Conservation (phyloP, 2,113 vertebrate species). For the Notarius quadriscutis region DNA sequence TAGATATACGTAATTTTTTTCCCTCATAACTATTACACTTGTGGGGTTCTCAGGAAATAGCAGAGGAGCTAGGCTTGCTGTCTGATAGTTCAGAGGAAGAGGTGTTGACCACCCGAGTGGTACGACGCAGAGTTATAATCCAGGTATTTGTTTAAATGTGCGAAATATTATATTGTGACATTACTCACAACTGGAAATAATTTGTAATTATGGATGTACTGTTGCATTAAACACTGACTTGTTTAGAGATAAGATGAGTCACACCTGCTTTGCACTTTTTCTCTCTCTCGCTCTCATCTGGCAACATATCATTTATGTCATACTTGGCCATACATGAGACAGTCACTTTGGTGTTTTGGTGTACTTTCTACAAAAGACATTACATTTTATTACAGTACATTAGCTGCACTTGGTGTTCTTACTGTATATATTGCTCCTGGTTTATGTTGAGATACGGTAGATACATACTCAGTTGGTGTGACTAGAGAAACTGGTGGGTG, state of each 20-base stretch:
- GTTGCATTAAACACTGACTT: neutral
- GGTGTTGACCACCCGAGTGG: conserved; percentile 90
- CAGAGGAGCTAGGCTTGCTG: conserved; percentile 86
- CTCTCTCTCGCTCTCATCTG: neutral
- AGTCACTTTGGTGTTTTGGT: neutral
- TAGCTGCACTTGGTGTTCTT: neutral
- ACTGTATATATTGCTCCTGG: neutral
- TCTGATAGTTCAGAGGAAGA: conserved; percentile 93
- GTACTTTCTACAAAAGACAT: neutral
- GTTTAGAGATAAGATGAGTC: neutral
- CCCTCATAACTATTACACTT: conserved; percentile 66
- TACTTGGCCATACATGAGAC: neutral
- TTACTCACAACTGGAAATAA: neutral
- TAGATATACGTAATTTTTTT: conserved; percentile 1
- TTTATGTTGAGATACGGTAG: too few relatives aligned
- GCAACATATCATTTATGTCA: neutral
- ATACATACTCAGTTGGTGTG: neutral
- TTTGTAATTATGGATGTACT: neutral
- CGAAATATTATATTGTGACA: neutral
- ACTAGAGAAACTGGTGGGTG: neutral
- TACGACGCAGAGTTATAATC: conserved; percentile 93
- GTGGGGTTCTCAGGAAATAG: conserved; percentile 85
- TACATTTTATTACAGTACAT: neutral
- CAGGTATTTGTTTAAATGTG: conserved; percentile 79
- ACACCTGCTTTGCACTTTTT: neutral